Conservation (phyloP, 2,797 vertebrate genomes). For the Masticophis lateralis region DNA sequence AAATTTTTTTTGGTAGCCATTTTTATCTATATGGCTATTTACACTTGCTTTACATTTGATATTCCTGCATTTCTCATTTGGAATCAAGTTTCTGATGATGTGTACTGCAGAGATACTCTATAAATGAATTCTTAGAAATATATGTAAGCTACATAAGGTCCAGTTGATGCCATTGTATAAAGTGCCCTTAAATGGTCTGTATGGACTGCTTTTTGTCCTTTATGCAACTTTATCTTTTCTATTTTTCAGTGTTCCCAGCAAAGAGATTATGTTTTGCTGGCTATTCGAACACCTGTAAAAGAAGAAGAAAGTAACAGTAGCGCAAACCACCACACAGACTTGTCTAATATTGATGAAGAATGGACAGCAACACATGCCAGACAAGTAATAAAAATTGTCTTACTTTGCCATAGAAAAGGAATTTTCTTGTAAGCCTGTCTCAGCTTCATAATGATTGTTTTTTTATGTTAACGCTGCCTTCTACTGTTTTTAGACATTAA, state of each 20-base stretch:
- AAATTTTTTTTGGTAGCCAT: not conserved
- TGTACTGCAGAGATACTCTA: not conserved
- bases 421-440: not conserved
- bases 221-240: not conserved
- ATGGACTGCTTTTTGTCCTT: not conserved
- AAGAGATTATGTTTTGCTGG: slow-evolving; percentile 85
- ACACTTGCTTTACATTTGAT: not conserved
- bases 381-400: slow-evolving; percentile 75
- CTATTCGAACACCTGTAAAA: slow-evolving; percentile 80
- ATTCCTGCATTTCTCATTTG: not conserved
- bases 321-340: slow-evolving; percentile 30
- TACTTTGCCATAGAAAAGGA: not conserved
- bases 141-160: not conserved
- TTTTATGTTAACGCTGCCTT: rapidly evolving
- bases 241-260: slow-evolving; percentile 78
- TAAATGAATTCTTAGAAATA: not conserved
- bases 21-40: not conserved
- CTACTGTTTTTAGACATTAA: not conserved
- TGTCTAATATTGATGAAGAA: slow-evolving; percentile 80
- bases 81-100: not conserved
- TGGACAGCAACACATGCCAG: slow-evolving; percentile 87
- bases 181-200: not conserved
- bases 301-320: slow-evolving; percentile 58
- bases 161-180: not conserved
- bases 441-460: not conserved